A percentile compares a stretch with the other conserved stretches of the same genome.
phyloP scores from a whole-genome alignment of 2,797 vertebrate genomes.

The Taenioides sp. region DNA sequence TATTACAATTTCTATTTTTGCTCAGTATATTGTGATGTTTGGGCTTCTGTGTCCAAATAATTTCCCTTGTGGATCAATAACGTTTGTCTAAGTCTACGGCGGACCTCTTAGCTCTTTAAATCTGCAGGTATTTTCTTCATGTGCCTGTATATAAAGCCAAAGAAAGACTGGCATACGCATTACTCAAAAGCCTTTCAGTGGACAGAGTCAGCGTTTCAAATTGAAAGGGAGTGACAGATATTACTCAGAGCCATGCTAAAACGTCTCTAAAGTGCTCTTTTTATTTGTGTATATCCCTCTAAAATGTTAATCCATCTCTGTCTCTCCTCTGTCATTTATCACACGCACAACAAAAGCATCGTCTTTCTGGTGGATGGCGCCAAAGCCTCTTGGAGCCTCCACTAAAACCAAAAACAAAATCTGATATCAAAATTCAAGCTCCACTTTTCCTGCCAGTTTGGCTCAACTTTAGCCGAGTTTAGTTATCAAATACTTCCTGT shows the following conservation, averaged over 20 bases:
- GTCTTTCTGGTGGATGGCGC: constrained; percentile 1
- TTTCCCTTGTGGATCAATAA: too few species aligned
- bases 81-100: too few species aligned
- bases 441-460: constrained; percentile 19
- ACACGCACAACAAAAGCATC: not conserved
- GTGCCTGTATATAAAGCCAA: too few species aligned
- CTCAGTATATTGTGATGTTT: too few species aligned
- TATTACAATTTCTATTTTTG: too few species aligned
- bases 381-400: not conserved
- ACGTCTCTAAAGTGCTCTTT: constrained; percentile 6
- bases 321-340: not conserved
- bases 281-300: constrained; percentile 3
- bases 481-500: constrained; percentile 38
- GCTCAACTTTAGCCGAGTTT: constrained; percentile 18
- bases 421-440: constrained; percentile 3
- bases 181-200: not conserved
- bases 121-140: too few species aligned
- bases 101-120: too few species aligned
- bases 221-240: constrained; percentile 4
- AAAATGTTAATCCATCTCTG: constrained; percentile 1
- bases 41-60: too few species aligned
- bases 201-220: not conserved
- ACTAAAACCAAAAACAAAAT: constrained; percentile 2
- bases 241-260: not conserved
- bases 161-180: not conserved